These are phyloP conservation scores for Toxonevra muliebris DNA, from an alignment of 2,888 invertebrate species.

Conservation along the genomic window DNA sequence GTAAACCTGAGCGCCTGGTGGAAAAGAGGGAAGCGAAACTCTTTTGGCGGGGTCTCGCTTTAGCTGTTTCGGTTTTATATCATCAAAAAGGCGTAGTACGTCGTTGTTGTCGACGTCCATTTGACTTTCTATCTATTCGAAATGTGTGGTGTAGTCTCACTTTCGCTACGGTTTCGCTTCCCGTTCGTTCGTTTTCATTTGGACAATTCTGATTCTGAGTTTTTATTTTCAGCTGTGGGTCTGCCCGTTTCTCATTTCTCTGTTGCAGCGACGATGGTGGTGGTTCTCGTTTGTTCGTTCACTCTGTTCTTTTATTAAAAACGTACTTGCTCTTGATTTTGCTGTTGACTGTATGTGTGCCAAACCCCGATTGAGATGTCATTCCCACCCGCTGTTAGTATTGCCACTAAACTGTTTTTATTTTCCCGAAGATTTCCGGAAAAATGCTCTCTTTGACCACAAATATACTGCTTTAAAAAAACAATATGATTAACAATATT, in stretches of 20 bases:
- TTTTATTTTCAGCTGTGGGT: background rate
- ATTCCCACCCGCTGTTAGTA: constrained; percentile 31
- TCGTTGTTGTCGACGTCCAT: too few species aligned
- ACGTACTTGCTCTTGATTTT: constrained; percentile 15
- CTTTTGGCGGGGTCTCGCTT: constrained; percentile 66
- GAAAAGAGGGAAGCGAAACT: constrained; percentile 66
- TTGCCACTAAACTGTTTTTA: background rate
- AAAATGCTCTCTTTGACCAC: too few species aligned
- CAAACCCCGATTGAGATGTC: constrained; percentile 37
- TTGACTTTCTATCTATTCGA: constrained; percentile 29
- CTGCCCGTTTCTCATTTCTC: background rate
- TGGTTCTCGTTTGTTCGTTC: background rate
- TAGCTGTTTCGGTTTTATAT: constrained; percentile 43
- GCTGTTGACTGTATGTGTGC: constrained; percentile 26
- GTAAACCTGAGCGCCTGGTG: constrained; percentile 57
- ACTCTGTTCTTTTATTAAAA: too few species aligned
- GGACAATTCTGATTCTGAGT: background rate
- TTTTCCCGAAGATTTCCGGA: too few species aligned
- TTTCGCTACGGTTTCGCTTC: constrained; percentile 12
- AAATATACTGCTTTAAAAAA: too few species aligned
- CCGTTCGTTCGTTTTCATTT: constrained; percentile 27
- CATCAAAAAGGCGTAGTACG: constrained; percentile 27
- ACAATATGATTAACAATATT: background rate
- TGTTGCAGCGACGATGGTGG: background rate
- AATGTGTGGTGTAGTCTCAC: constrained; percentile 5